These are phyloP conservation scores for Margarornis squamiger DNA, from an alignment of 2,797 vertebrate species.

Conservation along the genomic window DNA sequence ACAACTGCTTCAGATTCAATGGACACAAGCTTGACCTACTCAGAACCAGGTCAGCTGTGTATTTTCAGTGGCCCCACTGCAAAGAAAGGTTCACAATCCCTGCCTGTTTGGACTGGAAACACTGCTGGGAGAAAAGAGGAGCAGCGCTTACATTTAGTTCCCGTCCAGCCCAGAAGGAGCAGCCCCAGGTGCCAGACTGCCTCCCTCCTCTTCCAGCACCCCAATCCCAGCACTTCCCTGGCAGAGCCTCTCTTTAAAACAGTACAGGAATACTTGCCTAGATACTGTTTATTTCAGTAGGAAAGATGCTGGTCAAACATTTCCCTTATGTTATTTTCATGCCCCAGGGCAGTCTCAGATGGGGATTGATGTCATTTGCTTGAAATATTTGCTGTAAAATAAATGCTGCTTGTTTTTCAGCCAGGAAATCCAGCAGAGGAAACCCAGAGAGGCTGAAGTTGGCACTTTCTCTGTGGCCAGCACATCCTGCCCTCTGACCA, in stretches of 20 bases:
- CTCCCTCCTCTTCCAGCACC: neutral
- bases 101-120: neutral
- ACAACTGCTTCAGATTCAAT: neutral
- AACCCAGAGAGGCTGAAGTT: neutral
- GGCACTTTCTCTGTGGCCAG: neutral
- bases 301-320: constrained; percentile 33
- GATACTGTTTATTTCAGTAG: constrained; percentile 19
- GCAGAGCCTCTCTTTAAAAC: neutral
- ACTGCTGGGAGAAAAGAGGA: neutral
- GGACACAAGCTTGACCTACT: neutral
- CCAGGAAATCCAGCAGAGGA: constrained; percentile 8
- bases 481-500: neutral
- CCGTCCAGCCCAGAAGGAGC: neutral
- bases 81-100: neutral
- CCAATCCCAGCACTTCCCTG: neutral
- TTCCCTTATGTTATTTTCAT: constrained; percentile 54
- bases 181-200: neutral
- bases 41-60: neutral
- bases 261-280: constrained; percentile 10
- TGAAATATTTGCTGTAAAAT: constrained; percentile 58
- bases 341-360: constrained; percentile 52
- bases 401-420: constrained; percentile 41
- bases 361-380: constrained; percentile 46
- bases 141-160: neutral
- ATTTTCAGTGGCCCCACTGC: neutral